Evolutionary conservation across 2,888 invertebrate genomes (phyloP), one percentile per base, ranked within the genome.

Genomic region (Heliconius cydno): DNA sequence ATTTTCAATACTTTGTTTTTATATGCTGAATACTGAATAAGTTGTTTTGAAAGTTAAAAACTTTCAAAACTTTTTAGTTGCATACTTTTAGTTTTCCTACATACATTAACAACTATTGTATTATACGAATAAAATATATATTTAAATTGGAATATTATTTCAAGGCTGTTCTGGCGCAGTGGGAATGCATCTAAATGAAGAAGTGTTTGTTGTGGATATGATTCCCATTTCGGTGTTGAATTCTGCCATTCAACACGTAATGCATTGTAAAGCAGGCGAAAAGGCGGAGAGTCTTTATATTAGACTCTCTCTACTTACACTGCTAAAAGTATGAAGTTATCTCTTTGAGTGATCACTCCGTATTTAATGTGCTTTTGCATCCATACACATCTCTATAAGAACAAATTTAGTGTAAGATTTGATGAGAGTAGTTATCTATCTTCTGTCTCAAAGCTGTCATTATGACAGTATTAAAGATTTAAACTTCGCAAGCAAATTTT

Each of bases 1-100:
- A 60, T 72, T 57, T 52, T 57, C 30, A 72, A 57, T 72, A 30
- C 10, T 57, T 57, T 13, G 34, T 57, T 57, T 72, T 72, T 46
- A 15, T 46, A 22, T n/a, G 57, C 22, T 1, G 30, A 22, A 72
- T 30, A 46, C 6, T 30, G 68, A 68, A 41, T 68, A 1, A 6
- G 68, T 41, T 6, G 1, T 25, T 70, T 41, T 41, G 13, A 70
- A 41, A 70, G 41, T n/a, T n/a, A n/a, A n/a, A n/a, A n/a, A n/a
- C n/a, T n/a, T n/a, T n/a, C n/a, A n/a, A n/a, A n/a, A n/a, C n/a
- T n/a, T n/a, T n/a, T n/a, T n/a, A n/a, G n/a, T n/a, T n/a, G n/a
- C 25, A 70, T 41, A 70, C 15, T 70, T 70, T 41, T 41, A 41
- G 41, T 70, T 70, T 41, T 13, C 68, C 70, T 28, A 15, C 19